Base-by-base conservation (phyloP, 2,888 invertebrate genomes). In the Rhagium mordax region DNA sequence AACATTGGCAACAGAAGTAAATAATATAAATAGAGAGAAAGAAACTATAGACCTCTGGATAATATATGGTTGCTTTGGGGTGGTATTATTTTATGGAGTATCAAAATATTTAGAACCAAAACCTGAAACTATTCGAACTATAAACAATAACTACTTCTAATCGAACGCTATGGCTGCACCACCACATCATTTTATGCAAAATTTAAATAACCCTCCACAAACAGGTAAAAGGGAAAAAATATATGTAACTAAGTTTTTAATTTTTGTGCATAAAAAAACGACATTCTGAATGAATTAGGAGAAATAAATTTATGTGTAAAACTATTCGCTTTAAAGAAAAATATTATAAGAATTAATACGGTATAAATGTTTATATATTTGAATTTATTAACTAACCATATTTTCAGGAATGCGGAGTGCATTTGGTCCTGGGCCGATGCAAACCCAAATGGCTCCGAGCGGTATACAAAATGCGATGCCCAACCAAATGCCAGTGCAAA, bases 151-250 rank as follows among this genome's bases (percentile, higher is more conserved):
- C 48, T 77, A 77, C 60, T 75, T 71, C 53, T 78, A 71, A 48
- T 53, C 21, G 15, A 18, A 76, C 76, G 73, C n/a, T n/a, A 94
- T 94, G 94, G 91, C 94, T 62, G 94, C 93, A 3, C 93, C 93
- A 82, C 93, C 93, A 47, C 94, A 94, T 85, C 93, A 93, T 83
- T 94, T 93, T 82, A 91, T 93, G 78, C 90, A 92, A 20, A 93
- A 92, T 75, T 91, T 93, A 81, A 91, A 91, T 80, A 92, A 90
- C 74, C 85, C 89, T 48, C 92, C 91, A 81, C 89, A 90, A 70
- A 72, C 81, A 65, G 78, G 77, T 78, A 72, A 64, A 66, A 6
- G 3, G 6, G 24, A 6, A 24, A 24, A 24, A 24, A 49, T 6
- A n/a, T n/a, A n/a, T n/a, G n/a, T n/a, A n/a, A n/a, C n/a, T n/a